Base-by-base conservation (phyloP, 2,797 vertebrate genomes). In the Eulemur rubriventer region DNA sequence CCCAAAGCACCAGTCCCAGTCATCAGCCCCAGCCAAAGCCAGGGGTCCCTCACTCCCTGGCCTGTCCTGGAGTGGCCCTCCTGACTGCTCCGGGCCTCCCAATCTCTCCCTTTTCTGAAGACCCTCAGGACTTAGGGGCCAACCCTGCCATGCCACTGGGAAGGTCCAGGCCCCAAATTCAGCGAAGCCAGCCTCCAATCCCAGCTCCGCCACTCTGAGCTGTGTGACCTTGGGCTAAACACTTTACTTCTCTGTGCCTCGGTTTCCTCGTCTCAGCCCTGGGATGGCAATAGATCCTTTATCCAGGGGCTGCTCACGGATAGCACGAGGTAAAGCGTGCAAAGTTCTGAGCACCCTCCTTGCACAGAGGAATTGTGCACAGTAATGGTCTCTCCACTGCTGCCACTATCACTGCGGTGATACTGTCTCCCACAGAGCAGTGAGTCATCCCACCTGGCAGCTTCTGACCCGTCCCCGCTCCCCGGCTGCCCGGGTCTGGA, bases 261-360 rank as follows among this genome's bases (percentile, higher is more conserved):
- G 0, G 38, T 41, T 88, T 88, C 57, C 78, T 84, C 57, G 22
- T n/a, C 22, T 89, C 12, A 33, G 59, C 38, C 38, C 35, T n/a
- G 57, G 30, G 52, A 4, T 52, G 18, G 35, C 61, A 52, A 7
- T 13, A 20, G n/a, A 12, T 20, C 50, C 55, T 97, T 70, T 33
- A 1, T 28, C 14, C 67, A 22, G 33, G 83, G n/a, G 7, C 61
- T 8, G 7, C 24, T 67, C 72, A 24, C 2, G 1, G 26, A 46
- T 0, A 22, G 22, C 13, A 0, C 1, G 10, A 38, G 2, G 1
- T 7, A 7, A 26, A 0, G 6, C 2, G 0, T 41, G 28, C 35
- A 55, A 48, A 46, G 43, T 0, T 0, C 28, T 0, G 5, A 50
- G 69, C 48, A 30, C 18, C 41, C 55, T 33, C 65, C 5, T 4